A percentile compares a stretch with the other conserved stretches of the same genome.
phyloP scores from a whole-genome alignment of 1,140 invertebrate genomes.

The Cherax destructor region DNA sequence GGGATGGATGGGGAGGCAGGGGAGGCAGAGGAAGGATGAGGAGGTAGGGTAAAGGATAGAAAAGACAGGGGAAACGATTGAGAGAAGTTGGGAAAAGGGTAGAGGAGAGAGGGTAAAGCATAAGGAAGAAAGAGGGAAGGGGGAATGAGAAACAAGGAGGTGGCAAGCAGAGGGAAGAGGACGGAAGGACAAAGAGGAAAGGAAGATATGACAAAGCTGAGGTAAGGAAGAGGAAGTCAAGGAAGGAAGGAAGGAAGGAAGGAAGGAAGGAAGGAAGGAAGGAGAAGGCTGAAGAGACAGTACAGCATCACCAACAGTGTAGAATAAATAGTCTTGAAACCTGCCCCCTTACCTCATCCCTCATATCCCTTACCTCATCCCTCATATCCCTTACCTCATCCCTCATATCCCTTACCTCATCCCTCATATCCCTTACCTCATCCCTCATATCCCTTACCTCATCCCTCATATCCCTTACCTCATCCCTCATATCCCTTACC shows the following conservation, averaged over 20 bases:
- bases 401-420: too few species aligned
- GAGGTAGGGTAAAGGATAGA: not conserved
- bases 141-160: not conserved
- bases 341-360: too few species aligned
- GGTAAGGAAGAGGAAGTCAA: not conserved
- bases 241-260: not conserved
- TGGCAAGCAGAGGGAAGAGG: not conserved
- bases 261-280: not conserved
- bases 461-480: too few species aligned
- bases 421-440: too few species aligned
- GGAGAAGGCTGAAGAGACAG: too few species aligned
- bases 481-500: too few species aligned
- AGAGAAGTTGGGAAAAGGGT: not conserved
- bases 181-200: not conserved
- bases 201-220: too few species aligned
- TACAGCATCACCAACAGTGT: not conserved
- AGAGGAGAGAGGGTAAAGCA: not conserved
- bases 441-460: too few species aligned
- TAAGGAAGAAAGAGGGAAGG: not conserved
- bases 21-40: not conserved
- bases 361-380: too few species aligned
- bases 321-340: too few species aligned
- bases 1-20: not conserved
- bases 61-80: not conserved
- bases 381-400: too few species aligned